A percentile compares a stretch with the other conserved stretches of the same genome.
Conservation (phyloP, 1,140 invertebrate species). For the Battus philenor region DNA sequence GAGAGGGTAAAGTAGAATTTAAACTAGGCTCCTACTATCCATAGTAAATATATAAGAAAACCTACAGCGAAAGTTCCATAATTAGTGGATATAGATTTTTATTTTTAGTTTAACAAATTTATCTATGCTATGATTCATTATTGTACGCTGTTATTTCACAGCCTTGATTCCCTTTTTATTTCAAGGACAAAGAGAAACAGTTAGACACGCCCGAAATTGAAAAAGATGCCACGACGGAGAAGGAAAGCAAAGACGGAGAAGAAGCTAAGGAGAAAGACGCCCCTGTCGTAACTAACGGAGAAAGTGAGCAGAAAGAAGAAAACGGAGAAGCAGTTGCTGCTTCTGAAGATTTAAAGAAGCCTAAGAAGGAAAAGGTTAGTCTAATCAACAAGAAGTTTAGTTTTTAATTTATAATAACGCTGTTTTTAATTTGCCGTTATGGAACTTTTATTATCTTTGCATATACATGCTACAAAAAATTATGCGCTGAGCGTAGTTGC, state of each 20-base stretch:
- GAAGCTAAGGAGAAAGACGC: slow-evolving; percentile 46
- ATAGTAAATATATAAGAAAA: neutral
- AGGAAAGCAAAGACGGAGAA: slow-evolving; percentile 68
- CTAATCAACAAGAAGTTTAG: slow-evolving; percentile 1
- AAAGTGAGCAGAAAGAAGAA: slow-evolving; percentile 70
- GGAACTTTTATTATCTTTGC: neutral
- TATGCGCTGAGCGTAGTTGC: slow-evolving; percentile 12
- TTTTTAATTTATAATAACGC: neutral
- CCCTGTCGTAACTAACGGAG: slow-evolving; percentile 49
- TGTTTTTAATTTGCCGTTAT: neutral
- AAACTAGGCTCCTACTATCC: neutral
- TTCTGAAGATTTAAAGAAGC: slow-evolving; percentile 82
- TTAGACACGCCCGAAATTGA: slow-evolving; percentile 81
- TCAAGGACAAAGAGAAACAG: slow-evolving; percentile 80
- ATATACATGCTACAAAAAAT: slow-evolving; percentile 1
- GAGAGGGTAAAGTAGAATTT: neutral
- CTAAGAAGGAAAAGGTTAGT: slow-evolving; percentile 86
- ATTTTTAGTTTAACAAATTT: no score
- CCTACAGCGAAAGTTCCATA: no score
- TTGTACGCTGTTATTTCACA: no score
- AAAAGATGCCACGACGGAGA: slow-evolving; percentile 80
- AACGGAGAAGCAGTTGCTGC: slow-evolving; percentile 78
- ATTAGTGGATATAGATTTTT: no score
- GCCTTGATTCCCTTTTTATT: neutral
- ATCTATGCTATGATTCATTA: no score